phyloP scores from a whole-genome alignment of 2,797 vertebrate species.

The Crocidura indochinensis region DNA sequence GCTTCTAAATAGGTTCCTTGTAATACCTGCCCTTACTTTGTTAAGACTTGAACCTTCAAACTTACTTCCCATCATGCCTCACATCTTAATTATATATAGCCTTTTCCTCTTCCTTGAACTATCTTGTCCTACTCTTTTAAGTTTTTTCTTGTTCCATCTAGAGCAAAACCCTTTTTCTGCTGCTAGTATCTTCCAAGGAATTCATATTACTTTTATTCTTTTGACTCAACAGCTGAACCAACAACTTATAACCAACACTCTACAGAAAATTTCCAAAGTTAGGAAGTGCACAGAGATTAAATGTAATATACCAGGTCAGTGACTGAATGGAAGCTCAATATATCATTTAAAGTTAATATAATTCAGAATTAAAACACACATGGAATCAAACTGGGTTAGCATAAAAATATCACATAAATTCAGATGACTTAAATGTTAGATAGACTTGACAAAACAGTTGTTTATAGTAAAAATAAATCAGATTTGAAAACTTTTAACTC shows the following conservation, averaged over 20 bases:
- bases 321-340: neutral
- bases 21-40: neutral
- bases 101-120: neutral
- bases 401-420: neutral
- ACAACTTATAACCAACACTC: neutral
- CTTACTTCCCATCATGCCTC: conserved; percentile 33
- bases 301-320: neutral
- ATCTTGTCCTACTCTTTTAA: neutral
- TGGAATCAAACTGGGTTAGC: neutral
- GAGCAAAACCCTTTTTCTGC: neutral
- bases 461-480: neutral
- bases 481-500: neutral
- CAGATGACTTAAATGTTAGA: neutral
- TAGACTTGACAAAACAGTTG: neutral
- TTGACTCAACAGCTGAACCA: neutral
- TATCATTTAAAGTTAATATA: neutral
- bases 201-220: neutral
- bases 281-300: neutral
- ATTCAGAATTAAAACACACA: neutral
- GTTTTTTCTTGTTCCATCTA: neutral
- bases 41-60: neutral
- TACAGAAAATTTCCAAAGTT: neutral
- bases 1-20: neutral
- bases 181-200: neutral
- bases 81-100: neutral